phyloP scores from a whole-genome alignment of 2,888 invertebrate species.

The Andricus curvator region DNA sequence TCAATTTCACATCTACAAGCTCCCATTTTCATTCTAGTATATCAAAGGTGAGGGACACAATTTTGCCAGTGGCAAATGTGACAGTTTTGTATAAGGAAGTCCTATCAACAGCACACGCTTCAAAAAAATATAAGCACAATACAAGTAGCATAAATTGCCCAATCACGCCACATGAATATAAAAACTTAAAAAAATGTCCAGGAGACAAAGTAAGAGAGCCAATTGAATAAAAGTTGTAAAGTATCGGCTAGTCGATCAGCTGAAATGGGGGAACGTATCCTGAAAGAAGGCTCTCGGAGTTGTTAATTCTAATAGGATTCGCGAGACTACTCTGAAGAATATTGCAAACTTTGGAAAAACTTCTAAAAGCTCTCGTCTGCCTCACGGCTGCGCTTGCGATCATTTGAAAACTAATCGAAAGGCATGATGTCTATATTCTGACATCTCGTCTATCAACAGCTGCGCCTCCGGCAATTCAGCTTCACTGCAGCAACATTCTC shows the following conservation, averaged over 20 bases:
- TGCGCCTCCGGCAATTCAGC: constrained; percentile 10
- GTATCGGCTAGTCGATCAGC: constrained; percentile 31
- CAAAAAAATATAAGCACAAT: neutral
- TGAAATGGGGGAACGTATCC: constrained; percentile 29
- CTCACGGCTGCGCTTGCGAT: constrained; percentile 43
- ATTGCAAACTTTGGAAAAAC: constrained; percentile 46
- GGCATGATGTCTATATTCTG: constrained; percentile 14
- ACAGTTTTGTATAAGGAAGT: neutral
- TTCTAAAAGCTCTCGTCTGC: constrained; percentile 45
- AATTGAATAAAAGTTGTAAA: constrained; percentile 57
- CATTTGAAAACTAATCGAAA: constrained; percentile 20
- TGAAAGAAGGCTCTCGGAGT: constrained; percentile 44
- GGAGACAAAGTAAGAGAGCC: constrained; percentile 19
- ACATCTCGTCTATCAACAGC: constrained; percentile 8
- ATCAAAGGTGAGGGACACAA: neutral
- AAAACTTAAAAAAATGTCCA: neutral
- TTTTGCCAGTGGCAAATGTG: neutral
- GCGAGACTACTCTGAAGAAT: constrained; percentile 45
- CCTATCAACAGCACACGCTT: neutral
- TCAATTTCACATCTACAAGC: constrained; percentile 12
- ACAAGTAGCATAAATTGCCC: neutral
- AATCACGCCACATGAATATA: neutral
- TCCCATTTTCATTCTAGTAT: neutral
- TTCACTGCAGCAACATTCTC: neutral
- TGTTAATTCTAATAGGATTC: constrained; percentile 43